Base-by-base conservation (phyloP, 2,888 invertebrate species). In the Drosophila peninsularis region DNA sequence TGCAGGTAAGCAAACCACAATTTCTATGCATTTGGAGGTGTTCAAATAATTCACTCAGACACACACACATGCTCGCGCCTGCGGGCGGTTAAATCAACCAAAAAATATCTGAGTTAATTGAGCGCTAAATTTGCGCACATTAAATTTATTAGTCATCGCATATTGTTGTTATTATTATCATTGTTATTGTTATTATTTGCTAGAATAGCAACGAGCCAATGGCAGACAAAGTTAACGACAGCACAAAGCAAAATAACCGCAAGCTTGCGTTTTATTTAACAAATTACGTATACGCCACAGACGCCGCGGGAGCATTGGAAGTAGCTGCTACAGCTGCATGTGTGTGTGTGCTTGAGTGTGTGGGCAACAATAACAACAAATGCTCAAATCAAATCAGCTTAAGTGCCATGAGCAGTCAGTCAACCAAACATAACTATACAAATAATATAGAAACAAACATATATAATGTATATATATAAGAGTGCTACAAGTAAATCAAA, bases 241-340 rank as follows among this genome's bases (percentile, higher is more conserved):
- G 58, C 69, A 66, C 68, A 84, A 65, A 62, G 69, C 62, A 65
- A 75, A 70, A 68, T 75, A 88, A 83, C 83, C 88, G 78, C 88
- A 88, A 86, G 70, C 70, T 86, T 88, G 87, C 66, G 82, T 85
- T 88, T 76, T 82, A 76, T 87, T 82, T 79, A 81, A 82, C 76
- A 85, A 69, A 74, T 82, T 71, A 82, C 82, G 85, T 88, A 84
- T 85, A 74, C 69, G 71, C 55, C 65, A 21, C 52, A 62, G 71
- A 62, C 52, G 78, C 73, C 62, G 62, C 74, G 67, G 53, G 77
- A 70, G 41, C 36, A 53, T 58, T 50, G 17, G 13, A 71, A 74
- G 55, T 73, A 50, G 24, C 47, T 54, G 42, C 44, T 21, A 9
- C 41, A 49, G 39, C 42, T 62, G 14, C 4, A 27, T 27, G 30